These are phyloP conservation scores for Scalopus aquaticus DNA, from an alignment of 2,113 vertebrate genomes.

Conservation along the genomic window DNA sequence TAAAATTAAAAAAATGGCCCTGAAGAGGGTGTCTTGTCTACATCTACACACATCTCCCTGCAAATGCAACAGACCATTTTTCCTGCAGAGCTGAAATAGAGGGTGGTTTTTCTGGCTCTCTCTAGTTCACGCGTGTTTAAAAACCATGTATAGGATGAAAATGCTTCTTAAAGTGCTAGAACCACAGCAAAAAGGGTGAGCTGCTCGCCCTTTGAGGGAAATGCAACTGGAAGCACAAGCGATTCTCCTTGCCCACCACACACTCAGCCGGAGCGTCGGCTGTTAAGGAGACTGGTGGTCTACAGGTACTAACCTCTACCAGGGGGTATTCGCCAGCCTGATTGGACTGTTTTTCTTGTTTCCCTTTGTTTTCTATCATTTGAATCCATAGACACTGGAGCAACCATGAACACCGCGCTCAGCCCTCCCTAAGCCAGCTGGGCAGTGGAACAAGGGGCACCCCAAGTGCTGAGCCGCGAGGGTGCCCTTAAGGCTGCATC, in stretches of 20 bases:
- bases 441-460: rapidly evolving
- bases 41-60: no score
- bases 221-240: rapidly evolving
- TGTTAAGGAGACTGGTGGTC: background rate
- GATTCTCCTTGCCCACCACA: background rate
- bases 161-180: background rate
- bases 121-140: background rate
- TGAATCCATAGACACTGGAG: background rate
- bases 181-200: background rate
- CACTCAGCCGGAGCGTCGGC: background rate
- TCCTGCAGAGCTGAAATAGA: background rate
- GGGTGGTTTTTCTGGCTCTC: background rate
- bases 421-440: background rate
- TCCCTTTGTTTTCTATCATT: background rate
- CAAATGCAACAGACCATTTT: background rate
- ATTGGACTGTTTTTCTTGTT: background rate
- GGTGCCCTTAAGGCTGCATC: rapidly evolving
- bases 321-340: background rate
- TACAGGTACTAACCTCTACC: no score
- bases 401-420: rapidly evolving
- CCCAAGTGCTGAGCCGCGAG: rapidly evolving
- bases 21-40: background rate
- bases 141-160: background rate
- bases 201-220: background rate
- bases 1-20: background rate